A percentile compares a stretch with the other conserved stretches of the same genome.
Evolutionary conservation across 2,888 invertebrate species (phyloP).

Genomic region (Ceramica pisi): DNA sequence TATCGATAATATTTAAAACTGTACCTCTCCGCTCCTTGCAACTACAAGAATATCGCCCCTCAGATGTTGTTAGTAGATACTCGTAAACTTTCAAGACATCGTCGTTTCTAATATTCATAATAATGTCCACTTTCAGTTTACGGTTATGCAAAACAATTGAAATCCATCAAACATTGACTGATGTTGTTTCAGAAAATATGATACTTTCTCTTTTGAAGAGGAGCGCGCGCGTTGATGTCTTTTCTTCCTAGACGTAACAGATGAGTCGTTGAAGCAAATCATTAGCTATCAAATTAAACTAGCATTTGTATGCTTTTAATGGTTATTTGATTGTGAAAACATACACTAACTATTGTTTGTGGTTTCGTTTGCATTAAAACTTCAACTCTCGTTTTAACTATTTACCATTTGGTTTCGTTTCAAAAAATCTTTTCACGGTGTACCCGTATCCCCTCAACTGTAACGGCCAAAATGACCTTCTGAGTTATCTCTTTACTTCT

Average conservation of each 20-base stretch:
- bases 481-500: no score
- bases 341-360: neutral
- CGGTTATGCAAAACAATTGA: constrained; percentile 23
- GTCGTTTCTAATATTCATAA: neutral
- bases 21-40: neutral
- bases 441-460: no score
- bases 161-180: constrained; percentile 20
- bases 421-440: no score
- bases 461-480: no score
- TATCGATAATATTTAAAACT: neutral
- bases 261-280: constrained; percentile 18
- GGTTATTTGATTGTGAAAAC: neutral
- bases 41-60: no score
- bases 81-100: neutral
- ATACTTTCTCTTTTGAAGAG: constrained; percentile 64
- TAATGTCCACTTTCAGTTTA: neutral
- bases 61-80: neutral
- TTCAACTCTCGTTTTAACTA: no score
- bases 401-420: no score
- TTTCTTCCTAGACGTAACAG: constrained; percentile 59
- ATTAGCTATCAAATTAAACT: constrained; percentile 25
- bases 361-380: neutral
- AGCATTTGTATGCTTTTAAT: constrained; percentile 2
- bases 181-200: constrained; percentile 10
- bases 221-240: constrained; percentile 71